These are phyloP conservation scores for Rhagophthalmus giganteus DNA, from an alignment of 2,888 invertebrate genomes.

Conservation along the genomic window DNA sequence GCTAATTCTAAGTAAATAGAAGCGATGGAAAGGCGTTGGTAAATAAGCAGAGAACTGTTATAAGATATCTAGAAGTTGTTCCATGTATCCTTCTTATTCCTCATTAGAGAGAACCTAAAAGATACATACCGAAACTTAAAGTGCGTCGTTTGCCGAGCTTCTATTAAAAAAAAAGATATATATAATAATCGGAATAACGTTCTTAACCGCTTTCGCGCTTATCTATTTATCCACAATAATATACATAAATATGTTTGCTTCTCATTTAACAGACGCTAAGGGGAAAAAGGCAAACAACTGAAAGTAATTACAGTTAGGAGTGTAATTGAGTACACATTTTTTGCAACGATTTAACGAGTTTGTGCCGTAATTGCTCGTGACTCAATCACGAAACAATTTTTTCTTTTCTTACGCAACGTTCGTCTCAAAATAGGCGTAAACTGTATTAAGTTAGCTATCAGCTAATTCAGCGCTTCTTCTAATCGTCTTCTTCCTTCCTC, in stretches of 20 bases:
- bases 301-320: no score
- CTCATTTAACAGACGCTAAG: no score
- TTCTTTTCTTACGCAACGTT: slow-evolving; percentile 14
- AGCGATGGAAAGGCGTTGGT: slow-evolving; percentile 40
- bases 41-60: slow-evolving; percentile 39
- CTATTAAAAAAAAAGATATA: no score
- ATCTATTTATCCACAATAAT: no score
- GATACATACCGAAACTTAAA: no score
- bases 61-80: slow-evolving; percentile 20
- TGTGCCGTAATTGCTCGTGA: slow-evolving; percentile 16
- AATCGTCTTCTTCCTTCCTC: slow-evolving; percentile 29
- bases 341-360: no score
- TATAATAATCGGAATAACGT: no score
- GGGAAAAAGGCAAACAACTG: no score
- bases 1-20: slow-evolving; percentile 54
- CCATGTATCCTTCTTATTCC: slow-evolving; percentile 19
- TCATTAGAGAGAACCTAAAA: slow-evolving; percentile 13
- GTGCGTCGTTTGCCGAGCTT: no score
- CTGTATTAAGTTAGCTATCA: slow-evolving; percentile 22
- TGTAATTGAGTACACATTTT: no score
- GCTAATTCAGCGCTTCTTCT: slow-evolving; percentile 28
- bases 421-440: slow-evolving; percentile 19
- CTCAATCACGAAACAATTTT: slow-evolving; percentile 17
- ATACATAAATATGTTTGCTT: no score
- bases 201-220: no score